A percentile compares a stretch with the other conserved stretches of the same genome.
These are phyloP conservation scores for Bos indicus DNA, from an alignment of 2,113 vertebrate genomes.

Conservation along the genomic window DNA sequence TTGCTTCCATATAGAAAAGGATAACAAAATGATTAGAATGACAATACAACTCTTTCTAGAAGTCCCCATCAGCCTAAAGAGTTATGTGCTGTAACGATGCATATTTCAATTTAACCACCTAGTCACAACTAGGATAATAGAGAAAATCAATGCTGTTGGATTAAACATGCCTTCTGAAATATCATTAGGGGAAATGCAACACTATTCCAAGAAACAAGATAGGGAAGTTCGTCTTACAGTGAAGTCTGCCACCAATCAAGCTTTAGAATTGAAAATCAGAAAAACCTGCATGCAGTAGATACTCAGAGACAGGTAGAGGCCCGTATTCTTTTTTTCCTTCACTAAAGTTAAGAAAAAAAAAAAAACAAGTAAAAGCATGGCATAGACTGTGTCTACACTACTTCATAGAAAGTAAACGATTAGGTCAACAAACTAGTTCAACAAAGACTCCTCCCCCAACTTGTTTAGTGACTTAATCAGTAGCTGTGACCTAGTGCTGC, in stretches of 20 bases:
- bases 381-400: not conserved
- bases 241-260: not conserved
- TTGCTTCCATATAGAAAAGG: not conserved
- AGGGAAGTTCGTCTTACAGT: slow-evolving; percentile 46
- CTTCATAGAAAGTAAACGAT: not conserved
- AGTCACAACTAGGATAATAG: not conserved
- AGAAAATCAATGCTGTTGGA: slow-evolving; percentile 59
- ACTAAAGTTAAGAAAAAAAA: not conserved
- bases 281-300: not conserved
- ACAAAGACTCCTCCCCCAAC: not conserved
- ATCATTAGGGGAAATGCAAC: slow-evolving; percentile 37
- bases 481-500: not conserved
- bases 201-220: slow-evolving; percentile 47
- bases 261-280: slow-evolving; percentile 42
- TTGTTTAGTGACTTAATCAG: not conserved
- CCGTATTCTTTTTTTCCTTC: not conserved
- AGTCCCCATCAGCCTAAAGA: not conserved
- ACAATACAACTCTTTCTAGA: not conserved
- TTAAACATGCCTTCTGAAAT: slow-evolving; percentile 45
- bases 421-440: not conserved
- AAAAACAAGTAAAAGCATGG: not conserved
- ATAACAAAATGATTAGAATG: not conserved
- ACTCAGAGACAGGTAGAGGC: not conserved
- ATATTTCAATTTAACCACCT: not conserved
- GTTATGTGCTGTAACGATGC: not conserved